These are phyloP conservation scores for Dolomedes plantarius DNA, from an alignment of 2,888 invertebrate genomes.

Conservation along the genomic window DNA sequence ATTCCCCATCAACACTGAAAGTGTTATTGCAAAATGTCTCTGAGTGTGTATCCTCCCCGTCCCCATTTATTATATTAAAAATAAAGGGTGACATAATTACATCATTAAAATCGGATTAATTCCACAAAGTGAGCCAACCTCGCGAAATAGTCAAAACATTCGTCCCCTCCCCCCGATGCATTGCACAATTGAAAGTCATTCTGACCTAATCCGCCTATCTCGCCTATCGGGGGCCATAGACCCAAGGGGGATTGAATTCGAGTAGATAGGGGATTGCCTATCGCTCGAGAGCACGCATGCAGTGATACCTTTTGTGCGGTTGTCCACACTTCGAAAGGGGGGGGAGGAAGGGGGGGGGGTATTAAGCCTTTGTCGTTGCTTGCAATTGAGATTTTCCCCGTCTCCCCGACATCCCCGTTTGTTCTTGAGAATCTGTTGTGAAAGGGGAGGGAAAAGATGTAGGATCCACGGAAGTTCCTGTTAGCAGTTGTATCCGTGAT, in stretches of 20 bases:
- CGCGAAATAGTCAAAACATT: slow-evolving; percentile 59
- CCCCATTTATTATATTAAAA: slow-evolving; percentile 12
- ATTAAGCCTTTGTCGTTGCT: slow-evolving; percentile 44
- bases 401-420: slow-evolving; percentile 19
- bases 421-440: slow-evolving; percentile 22
- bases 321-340: slow-evolving; percentile 62
- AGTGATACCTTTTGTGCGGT: slow-evolving; percentile 69
- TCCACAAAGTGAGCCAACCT: slow-evolving; percentile 49
- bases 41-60: background rate
- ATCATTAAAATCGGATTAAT: slow-evolving; percentile 72
- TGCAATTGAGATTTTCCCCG: slow-evolving; percentile 14
- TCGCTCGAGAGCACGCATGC: slow-evolving; percentile 50
- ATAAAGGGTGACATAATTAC: slow-evolving; percentile 33
- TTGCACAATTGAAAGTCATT: slow-evolving; percentile 67
- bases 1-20: background rate
- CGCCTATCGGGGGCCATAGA: slow-evolving; percentile 9
- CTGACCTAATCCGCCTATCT: slow-evolving; percentile 61
- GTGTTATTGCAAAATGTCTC: background rate
- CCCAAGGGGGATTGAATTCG: slow-evolving; percentile 52
- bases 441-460: background rate
- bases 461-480: background rate
- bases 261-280: slow-evolving; percentile 45
- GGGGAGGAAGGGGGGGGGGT: background rate
- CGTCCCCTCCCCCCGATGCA: background rate
- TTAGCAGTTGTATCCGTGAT: background rate